phyloP scores from a whole-genome alignment of 2,797 vertebrate species.

The Arctocebus calabarensis region DNA sequence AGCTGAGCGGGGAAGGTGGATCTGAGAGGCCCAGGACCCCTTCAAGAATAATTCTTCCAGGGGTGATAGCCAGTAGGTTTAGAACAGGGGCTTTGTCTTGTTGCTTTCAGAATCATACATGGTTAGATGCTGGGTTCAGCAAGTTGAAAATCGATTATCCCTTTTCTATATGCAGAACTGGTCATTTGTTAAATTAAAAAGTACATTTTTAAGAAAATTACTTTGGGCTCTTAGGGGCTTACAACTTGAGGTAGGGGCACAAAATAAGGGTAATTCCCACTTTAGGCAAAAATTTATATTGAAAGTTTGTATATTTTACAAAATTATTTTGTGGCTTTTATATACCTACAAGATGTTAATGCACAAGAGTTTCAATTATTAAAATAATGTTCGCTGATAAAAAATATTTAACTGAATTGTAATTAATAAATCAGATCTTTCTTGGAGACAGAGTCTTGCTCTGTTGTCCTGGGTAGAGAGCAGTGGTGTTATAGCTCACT shows the following conservation, averaged over 20 bases:
- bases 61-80: not conserved
- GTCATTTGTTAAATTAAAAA: not conserved
- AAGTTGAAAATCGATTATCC: conserved; percentile 41
- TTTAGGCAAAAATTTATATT: conserved; percentile 11
- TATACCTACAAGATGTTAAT: not conserved
- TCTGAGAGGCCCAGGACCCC: not conserved
- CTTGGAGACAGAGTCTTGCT: not conserved
- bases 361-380: not conserved
- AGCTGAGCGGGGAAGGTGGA: not conserved
- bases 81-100: not conserved
- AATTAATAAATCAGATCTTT: not conserved
- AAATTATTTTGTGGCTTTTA: conserved; percentile 18
- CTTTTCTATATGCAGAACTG: conserved; percentile 2
- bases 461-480: no score
- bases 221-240: not conserved
- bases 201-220: conserved; percentile 5
- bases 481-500: no score
- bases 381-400: conserved; percentile 51
- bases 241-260: not conserved
- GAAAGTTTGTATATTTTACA: not conserved
- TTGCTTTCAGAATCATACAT: not conserved
- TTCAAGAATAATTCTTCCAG: not conserved
- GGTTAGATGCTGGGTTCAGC: not conserved
- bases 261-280: conserved; percentile 20
- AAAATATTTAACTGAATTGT: conserved; percentile 42